Base-by-base conservation (phyloP, 2,113 vertebrate species). In the Pangasianodon gigas region DNA sequence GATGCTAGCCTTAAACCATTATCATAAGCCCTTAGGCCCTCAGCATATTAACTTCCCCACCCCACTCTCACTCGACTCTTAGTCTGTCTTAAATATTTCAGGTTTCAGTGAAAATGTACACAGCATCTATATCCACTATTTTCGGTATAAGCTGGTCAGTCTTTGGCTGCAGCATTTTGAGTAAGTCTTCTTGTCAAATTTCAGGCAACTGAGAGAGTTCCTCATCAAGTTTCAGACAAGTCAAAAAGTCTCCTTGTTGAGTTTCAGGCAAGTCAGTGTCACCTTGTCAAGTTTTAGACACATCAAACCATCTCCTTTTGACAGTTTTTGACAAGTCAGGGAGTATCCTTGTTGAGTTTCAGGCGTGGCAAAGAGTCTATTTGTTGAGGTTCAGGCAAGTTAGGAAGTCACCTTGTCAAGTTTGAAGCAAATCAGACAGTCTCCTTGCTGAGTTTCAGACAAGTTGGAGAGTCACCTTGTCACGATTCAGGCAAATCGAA, bases 1-100 rank as follows among this genome's bases (percentile, higher is more conserved):
- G n/a, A 85, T 37, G 67, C 32, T 16, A 77, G 65, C 87, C 48
- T 11, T 67, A 54, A 83, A 51, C 41, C 80, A 82, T 88, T 83
- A 84, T 11, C 19, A 84, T 19, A 62, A 75, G 52, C 21, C 37
- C n/a, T 16, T 86, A 86, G 85, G 75, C 65, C 62, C 74, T 77
- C 69, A 37, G 37, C 51, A 16, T 77, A 48, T 46, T 18, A 21
- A 32, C 29, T 13, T 77, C 51, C 48, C 79, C 21, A 58, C 32
- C 46, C 83, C 32, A 9, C 32, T 56, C 32, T 41, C 21, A 41
- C 32, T 41, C 9, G 6, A 37, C 29, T 71, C 41, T 29, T 48
- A 26, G 21, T n/a, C 18, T 86, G 46, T 86, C 85, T 26, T 44
- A 46, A 62, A 62, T 84, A 84, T 84, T 62, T 84, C 19, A 83